Evolutionary conservation across 2,113 vertebrate species (phyloP).

Genomic region (Saimiri boliviensis): DNA sequence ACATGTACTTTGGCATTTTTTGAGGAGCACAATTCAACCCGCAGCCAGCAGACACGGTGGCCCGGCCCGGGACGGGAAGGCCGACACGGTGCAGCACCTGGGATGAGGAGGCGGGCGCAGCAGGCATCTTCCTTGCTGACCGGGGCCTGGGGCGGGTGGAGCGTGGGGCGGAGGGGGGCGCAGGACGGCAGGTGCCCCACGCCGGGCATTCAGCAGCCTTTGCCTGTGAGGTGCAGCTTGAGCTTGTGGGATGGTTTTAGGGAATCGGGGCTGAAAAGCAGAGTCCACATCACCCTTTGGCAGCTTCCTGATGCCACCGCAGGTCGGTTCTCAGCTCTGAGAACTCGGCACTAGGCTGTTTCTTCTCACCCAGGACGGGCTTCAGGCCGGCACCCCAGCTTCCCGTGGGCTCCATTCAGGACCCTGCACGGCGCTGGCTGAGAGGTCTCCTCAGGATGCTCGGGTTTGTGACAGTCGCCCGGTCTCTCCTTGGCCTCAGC

Average conservation of each 20-base stretch:
- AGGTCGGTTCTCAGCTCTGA: too few species aligned
- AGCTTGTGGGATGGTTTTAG: too few species aligned
- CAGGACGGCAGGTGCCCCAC: not conserved
- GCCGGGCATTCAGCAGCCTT: too few species aligned
- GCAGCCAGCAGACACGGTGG: accelerated
- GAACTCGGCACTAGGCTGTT: accelerated
- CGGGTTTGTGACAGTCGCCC: not conserved
- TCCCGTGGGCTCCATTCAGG: accelerated
- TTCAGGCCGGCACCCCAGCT: accelerated
- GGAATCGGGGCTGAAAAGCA: too few species aligned
- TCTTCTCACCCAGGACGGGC: not conserved
- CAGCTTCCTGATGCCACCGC: not conserved
- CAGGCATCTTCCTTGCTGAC: accelerated
- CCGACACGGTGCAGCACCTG: accelerated
- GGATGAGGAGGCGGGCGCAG: accelerated
- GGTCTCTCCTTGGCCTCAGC: not conserved
- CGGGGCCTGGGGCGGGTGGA: not conserved
- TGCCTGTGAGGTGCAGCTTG: not conserved
- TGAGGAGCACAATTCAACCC: too few species aligned
- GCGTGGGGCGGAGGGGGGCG: too few species aligned
- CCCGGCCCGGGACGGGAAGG: not conserved
- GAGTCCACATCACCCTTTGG: too few species aligned
- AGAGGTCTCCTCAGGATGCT: accelerated
- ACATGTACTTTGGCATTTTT: accelerated
- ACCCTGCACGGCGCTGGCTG: not conserved